Evolutionary conservation across 2,113 vertebrate genomes (phyloP), one percentile per base, ranked within the genome.

Genomic region (Astur gentilis): DNA sequence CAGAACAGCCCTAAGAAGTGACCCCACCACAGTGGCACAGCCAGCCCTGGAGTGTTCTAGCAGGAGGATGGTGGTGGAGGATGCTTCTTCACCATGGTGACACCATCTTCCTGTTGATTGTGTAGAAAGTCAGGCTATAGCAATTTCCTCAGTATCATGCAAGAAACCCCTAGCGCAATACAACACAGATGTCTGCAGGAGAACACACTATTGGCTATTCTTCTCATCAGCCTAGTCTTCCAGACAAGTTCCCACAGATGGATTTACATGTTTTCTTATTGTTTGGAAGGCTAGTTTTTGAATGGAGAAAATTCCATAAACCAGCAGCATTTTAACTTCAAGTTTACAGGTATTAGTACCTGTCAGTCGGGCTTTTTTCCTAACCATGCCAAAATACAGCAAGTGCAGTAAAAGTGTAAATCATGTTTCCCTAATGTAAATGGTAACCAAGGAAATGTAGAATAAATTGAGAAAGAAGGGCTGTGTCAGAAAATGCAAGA

Each of bases 31-130:
- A 52, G 29, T 21, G 45, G 14, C 45, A 61, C 7, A 40, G 57
- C 11, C 71, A 70, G 31, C 0, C 0, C 25, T 57, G 57, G 61
- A 75, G 42, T 0, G 0, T 84, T 84, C 10, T 44, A 54, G 54
- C 54, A 60, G 44, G 32, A 81, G 34, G 42, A n/a, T 50, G 17
- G 36, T 42, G 22, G 19, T 58, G 54, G 42, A 78, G 31, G 34
- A 44, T 2, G 31, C 52, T 70, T 81, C 55, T 57, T 85, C 49
- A 40, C n/a, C 12, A 9, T 69, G 64, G 23, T 82, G 65, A 82
- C n/a, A 69, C 40, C 15, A 16, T 31, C 12, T 72, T 34, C 45
- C 16, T 61, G 32, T 19, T 49, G 10, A 29, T 4, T 88, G n/a
- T 34, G 31, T 16, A 61, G 45, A 58, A 38, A 62, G 31, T 14